Evolutionary conservation across 2,113 vertebrate species (phyloP).

Genomic region (Vombatus ursinus): DNA sequence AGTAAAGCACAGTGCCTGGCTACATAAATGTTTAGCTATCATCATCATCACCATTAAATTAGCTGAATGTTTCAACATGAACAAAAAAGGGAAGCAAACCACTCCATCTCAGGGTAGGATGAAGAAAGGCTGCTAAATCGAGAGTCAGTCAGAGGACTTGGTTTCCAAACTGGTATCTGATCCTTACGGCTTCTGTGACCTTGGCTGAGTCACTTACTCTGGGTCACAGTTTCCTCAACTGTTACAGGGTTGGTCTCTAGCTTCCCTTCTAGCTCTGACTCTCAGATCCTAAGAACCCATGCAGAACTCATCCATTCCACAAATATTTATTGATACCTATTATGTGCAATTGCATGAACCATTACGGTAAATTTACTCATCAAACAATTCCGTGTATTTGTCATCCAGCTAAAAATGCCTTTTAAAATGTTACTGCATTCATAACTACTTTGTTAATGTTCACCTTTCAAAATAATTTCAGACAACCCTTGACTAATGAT

Average conservation of each 20-base stretch:
- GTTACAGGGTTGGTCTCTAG: background rate
- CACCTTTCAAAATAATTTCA: background rate
- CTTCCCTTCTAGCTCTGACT: background rate
- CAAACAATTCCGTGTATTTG: constrained; percentile 16
- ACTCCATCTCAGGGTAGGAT: background rate
- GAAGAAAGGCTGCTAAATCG: background rate
- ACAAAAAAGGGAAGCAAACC: background rate
- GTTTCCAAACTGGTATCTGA: background rate
- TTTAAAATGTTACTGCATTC: background rate
- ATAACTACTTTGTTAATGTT: background rate
- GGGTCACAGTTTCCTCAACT: background rate
- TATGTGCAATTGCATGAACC: background rate
- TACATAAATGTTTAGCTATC: background rate
- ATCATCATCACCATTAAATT: background rate
- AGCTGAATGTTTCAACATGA: background rate
- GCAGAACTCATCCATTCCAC: background rate
- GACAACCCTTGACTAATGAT: background rate
- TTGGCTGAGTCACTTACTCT: background rate
- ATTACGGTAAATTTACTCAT: background rate
- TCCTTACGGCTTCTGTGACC: background rate
- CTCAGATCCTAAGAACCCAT: background rate
- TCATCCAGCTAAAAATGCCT: background rate
- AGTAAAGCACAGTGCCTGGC: background rate
- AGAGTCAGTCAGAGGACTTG: background rate
- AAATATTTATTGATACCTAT: background rate